Conservation (phyloP, 2,113 vertebrate genomes). For the Menura novaehollandiae region DNA sequence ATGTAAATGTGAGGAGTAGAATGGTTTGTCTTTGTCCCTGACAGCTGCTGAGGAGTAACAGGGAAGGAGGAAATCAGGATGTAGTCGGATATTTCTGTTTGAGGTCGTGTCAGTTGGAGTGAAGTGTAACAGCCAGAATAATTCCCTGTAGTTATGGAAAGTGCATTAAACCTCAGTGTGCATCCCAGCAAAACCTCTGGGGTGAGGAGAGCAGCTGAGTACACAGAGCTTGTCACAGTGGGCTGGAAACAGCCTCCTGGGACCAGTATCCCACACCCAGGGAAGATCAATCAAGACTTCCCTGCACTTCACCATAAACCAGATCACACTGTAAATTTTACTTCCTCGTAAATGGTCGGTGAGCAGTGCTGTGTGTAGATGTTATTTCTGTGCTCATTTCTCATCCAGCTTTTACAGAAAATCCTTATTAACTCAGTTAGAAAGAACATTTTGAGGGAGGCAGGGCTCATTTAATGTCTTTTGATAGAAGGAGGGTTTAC, state of each 20-base stretch:
- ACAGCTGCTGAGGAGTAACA: neutral
- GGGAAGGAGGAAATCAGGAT: neutral
- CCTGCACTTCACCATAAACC: neutral
- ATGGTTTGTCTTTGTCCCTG: neutral
- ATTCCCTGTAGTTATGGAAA: neutral
- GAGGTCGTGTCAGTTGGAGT: neutral
- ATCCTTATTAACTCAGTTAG: neutral
- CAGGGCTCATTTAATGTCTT: neutral
- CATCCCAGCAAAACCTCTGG: neutral
- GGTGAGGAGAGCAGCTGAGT: neutral
- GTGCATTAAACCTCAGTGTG: neutral
- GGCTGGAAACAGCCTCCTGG: neutral
- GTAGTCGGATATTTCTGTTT: neutral
- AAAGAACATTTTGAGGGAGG: neutral
- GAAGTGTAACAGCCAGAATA: neutral
- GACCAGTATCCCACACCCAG: neutral
- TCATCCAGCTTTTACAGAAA: neutral
- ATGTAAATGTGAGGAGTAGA: neutral
- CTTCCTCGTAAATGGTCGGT: accelerated
- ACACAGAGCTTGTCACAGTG: neutral
- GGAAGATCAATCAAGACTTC: neutral
- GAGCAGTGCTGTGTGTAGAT: neutral
- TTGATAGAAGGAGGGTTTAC: neutral
- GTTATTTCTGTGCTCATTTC: neutral
- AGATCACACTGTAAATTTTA: neutral